These are phyloP conservation scores for Operophtera brumata DNA, from an alignment of 2,888 invertebrate species.

Conservation along the genomic window DNA sequence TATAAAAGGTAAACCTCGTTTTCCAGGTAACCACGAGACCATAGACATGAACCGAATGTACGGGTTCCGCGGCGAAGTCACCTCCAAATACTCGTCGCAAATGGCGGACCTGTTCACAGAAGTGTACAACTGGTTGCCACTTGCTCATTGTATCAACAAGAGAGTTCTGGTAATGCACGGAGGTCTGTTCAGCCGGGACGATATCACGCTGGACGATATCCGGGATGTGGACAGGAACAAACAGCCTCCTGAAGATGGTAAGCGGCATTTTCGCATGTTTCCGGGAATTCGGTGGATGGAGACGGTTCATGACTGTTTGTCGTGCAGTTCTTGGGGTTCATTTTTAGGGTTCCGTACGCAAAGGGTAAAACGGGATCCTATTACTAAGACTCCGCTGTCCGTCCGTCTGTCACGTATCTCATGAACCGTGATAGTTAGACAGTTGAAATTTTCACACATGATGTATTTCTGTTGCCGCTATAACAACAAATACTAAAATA, in stretches of 20 bases:
- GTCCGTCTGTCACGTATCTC: too few relatives aligned
- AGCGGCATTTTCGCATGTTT: slow-evolving; percentile 19
- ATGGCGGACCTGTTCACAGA: slow-evolving; percentile 99
- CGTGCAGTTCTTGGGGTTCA: too few relatives aligned
- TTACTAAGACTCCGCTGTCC: too few relatives aligned
- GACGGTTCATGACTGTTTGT: too few relatives aligned
- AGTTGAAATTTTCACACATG: too few relatives aligned
- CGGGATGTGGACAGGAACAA: slow-evolving; percentile 93
- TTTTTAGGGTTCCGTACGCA: too few relatives aligned
- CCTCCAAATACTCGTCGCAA: slow-evolving; percentile 94
- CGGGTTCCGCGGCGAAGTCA: slow-evolving; percentile 99
- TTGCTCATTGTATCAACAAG: slow-evolving; percentile 96
- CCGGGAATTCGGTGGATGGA: too few relatives aligned
- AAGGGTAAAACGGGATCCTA: too few relatives aligned
- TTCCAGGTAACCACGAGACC: slow-evolving; percentile 97
- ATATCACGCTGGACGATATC: slow-evolving; percentile 96
- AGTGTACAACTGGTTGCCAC: slow-evolving; percentile 98
- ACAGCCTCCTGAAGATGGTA: slow-evolving; percentile 98
- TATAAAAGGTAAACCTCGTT: too few relatives aligned
- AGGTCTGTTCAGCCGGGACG: slow-evolving; percentile 96
- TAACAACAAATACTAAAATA: too few relatives aligned
- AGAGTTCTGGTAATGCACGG: slow-evolving; percentile 96
- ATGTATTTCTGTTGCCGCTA: too few relatives aligned
- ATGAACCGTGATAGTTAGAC: too few relatives aligned
- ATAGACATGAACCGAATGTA: slow-evolving; percentile 99